Evolutionary conservation across 2,888 invertebrate species (phyloP).

Genomic region (Athrips mouffetella): DNA sequence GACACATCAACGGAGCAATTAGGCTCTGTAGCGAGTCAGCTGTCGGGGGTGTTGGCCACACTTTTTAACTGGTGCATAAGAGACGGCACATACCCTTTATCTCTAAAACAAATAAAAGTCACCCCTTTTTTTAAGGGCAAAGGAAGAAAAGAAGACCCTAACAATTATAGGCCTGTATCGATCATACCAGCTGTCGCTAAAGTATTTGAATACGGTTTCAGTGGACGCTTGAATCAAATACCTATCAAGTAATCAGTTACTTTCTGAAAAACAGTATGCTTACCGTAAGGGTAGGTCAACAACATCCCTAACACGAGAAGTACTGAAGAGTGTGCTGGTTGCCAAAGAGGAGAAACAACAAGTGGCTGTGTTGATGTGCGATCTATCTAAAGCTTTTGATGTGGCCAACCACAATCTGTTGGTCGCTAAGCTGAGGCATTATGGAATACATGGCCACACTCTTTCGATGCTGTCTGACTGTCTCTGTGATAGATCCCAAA

Average conservation of each 20-base stretch:
- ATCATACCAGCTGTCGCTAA: neutral
- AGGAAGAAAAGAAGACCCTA: neutral
- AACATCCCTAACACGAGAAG: neutral
- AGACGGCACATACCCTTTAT: neutral
- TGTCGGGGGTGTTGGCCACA: neutral
- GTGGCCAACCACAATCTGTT: neutral
- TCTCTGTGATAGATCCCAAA: neutral
- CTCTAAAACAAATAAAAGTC: neutral
- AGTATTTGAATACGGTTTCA: neutral
- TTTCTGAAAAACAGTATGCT: too few relatives aligned
- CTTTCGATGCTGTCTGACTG: neutral
- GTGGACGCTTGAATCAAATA: neutral
- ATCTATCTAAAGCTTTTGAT: neutral
- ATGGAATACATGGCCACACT: neutral
- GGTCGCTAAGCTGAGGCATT: neutral
- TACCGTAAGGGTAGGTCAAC: neutral
- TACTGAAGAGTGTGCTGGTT: neutral
- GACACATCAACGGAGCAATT: too few relatives aligned
- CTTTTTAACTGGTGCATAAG: neutral
- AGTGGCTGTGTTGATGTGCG: neutral
- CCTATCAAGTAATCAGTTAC: neutral
- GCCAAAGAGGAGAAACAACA: neutral
- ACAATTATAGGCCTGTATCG: neutral
- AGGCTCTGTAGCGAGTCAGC: neutral
- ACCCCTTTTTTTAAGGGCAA: too few relatives aligned